A percentile compares a stretch with the other conserved stretches of the same genome.
Evolutionary conservation across 92 coral and sea anemone genomes (phyloP).

Genomic region (Palythoa grandis): DNA sequence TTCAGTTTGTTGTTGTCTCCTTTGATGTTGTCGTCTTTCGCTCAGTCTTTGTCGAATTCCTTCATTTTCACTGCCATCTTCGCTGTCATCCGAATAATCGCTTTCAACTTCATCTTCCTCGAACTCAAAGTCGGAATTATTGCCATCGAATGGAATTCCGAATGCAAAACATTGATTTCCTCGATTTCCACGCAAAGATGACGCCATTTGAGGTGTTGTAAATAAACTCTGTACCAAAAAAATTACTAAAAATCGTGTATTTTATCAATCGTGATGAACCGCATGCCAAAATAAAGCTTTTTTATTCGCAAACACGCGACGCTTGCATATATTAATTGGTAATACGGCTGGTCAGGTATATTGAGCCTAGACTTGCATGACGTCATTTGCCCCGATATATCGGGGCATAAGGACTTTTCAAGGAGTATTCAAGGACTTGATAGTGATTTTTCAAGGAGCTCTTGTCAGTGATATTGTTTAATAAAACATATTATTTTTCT

Average conservation of each 20-base stretch:
- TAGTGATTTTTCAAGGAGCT: too few species aligned
- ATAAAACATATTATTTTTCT: too few species aligned
- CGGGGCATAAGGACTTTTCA: too few species aligned
- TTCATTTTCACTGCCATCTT: conserved; percentile 13
- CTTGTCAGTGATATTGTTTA: too few species aligned
- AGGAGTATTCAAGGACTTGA: too few species aligned
- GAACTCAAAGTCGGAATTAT: not conserved
- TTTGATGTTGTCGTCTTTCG: conserved; percentile 9
- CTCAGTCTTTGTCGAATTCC: conserved; percentile 20
- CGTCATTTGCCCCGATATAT: too few species aligned
- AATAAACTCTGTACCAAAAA: conserved; percentile 15
- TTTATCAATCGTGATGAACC: not conserved
- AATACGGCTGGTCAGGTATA: too few species aligned
- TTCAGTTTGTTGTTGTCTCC: conserved; percentile 16
- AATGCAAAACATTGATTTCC: conserved; percentile 11
- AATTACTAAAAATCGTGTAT: conserved; percentile 14
- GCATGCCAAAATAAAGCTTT: conserved; percentile 19
- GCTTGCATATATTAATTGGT: not conserved
- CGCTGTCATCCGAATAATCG: not conserved
- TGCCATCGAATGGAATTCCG: conserved; percentile 17
- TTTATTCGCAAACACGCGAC: conserved; percentile 7
- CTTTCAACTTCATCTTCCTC: not conserved
- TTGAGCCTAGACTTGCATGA: too few species aligned
- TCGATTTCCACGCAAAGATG: not conserved
- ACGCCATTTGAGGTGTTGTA: conserved; percentile 7